Evolutionary conservation across 1,140 invertebrate species (phyloP), one percentile per base, ranked within the genome.

Genomic region (Pantala flavescens): DNA sequence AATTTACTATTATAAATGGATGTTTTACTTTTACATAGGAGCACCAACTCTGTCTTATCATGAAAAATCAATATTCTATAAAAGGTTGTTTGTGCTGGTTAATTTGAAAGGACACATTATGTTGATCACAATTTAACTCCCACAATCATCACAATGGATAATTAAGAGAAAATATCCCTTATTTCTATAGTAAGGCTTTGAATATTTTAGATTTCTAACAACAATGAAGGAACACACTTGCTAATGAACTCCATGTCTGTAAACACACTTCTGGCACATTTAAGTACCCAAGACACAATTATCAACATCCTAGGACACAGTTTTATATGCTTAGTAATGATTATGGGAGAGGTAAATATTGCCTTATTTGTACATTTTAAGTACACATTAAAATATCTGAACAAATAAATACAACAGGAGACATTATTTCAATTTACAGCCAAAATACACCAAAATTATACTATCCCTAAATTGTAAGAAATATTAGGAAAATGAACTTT

Each of bases 361-460:
- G 49, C 49, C 49, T 63, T 63, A 63, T 63, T 63, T 63, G 49
- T 63, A 63, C 49, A 63, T 63, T 63, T 63, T 63, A 63, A 63
- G 49, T 63, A 63, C 49, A 63, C 49, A 63, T 63, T 63, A 16
- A 63, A 63, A 12, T 63, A 63, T 63, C 12, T 63, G 49, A 63
- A 63, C 49, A 63, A 63, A 63, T 63, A 19, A 63, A 63, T 63
- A 63, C 49, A 63, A 63, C 5, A 63, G 49, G n/a, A 19, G 49
- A 63, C 49, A 63, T 63, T 63, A 63, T 63, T 63, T 63, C 49
- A 63, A 63, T 63, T 63, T 63, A 63, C n/a, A 63, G 49, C n/a
- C 49, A 63, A 63, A 63, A 63, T 63, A 63, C 49, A 63, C 49
- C 49, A 63, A 63, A 63, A 63, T 63, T 3, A 63, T 63, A 16